Base-by-base conservation (phyloP, 2,113 vertebrate species). In the Capricornis sumatraensis region DNA sequence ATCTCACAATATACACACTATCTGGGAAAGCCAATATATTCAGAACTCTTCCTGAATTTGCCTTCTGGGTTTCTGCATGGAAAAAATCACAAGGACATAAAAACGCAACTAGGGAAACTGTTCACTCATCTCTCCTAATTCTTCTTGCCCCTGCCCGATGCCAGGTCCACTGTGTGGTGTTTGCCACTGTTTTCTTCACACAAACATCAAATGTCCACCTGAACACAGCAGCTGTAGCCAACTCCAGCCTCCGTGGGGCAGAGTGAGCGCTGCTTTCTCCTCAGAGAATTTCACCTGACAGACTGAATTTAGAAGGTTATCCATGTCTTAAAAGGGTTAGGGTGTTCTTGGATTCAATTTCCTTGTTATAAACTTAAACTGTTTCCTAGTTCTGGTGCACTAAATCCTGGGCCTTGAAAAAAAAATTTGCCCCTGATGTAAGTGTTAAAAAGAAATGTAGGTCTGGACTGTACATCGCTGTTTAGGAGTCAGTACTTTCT, bases 271-370 rank as follows among this genome's bases (percentile, higher is more conserved):
- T 9, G 64, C 33, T 45, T 43, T 85, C 87, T 58, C 78, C 67
- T 86, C 3, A 1, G 85, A 85, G 52, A 89, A 57, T 13, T 55
- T 92, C 76, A 82, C 92, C 53, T 40, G 25, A 13, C 64, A 53
- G 82, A 89, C 92, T 94, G 62, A 86, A 96, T 96, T 91, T 95
- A 95, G 81, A 85, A 98, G 92, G 87, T 88, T 88, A 78, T 82
- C 60, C 86, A 17, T 0, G 0, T 52, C 64, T 36, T 47, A 43
- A 91, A 86, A 88, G 92, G 76, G 85, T 82, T 89, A 94, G 50
- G n/a, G 82, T 92, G 92, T 60, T 91, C 94, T 96, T 60, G 7
- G 71, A 91, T 97, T 95, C 94, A 40, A 95, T 95, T 96, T 97
- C 40, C 86, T 95, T 3, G 0, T 96, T 78, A 79, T 6, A 58